These are phyloP conservation scores for Arrhopalites spinosus DNA, from an alignment of 2,888 invertebrate species.

Conservation along the genomic window DNA sequence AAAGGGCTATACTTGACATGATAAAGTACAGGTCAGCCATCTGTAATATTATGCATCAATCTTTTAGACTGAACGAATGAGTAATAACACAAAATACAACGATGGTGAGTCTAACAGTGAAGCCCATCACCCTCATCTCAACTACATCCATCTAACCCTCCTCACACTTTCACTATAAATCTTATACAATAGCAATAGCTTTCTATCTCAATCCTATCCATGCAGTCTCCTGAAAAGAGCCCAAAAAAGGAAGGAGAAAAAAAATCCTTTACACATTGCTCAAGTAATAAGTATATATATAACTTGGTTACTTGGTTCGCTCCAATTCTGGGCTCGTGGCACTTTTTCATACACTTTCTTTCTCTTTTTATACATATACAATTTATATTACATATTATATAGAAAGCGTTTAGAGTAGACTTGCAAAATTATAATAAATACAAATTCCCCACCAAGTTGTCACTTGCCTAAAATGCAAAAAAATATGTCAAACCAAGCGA, in stretches of 20 bases:
- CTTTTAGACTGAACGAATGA: constrained; percentile 6
- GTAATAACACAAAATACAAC: neutral
- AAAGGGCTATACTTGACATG: neutral
- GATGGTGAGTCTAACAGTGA: neutral
- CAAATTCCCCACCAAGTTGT: neutral
- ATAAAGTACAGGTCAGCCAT: neutral
- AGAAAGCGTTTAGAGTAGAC: neutral
- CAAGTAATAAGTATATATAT: no score
- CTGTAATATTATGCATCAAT: constrained; percentile 1
- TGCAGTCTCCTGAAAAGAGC: neutral
- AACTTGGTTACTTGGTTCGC: no score
- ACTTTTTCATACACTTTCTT: no score
- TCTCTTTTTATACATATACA: no score
- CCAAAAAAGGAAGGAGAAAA: no score
- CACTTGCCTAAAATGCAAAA: neutral
- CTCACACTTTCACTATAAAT: constrained; percentile 4
- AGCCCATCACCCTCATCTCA: no score
- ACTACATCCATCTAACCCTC: neutral
- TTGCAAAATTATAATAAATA: no score
- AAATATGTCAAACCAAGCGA: neutral
- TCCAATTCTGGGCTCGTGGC: no score
- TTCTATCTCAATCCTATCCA: neutral
- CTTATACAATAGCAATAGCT: neutral
- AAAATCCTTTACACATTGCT: no score
- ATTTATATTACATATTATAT: neutral